Evolutionary conservation across 1,140 invertebrate species (phyloP), one percentile per base, ranked within the genome.

Genomic region (Calephelis nemesis): DNA sequence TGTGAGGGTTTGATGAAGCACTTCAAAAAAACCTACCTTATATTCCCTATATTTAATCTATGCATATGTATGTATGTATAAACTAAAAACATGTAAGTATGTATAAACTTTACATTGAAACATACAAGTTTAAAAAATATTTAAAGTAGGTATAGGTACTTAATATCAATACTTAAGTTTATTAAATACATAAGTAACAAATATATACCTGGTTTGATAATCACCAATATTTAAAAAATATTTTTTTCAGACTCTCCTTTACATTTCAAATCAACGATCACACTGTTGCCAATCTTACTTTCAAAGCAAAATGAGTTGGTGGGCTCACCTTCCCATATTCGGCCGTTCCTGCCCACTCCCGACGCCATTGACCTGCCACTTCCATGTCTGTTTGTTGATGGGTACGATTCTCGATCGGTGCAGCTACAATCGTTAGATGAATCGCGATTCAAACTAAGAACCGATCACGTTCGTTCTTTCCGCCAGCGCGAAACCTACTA

Each of bases 281-380:
- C 54, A 15, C 50, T 60, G 54, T 60, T 60, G 30, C 54, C 30
- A 39, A 39, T 40, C 54, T 60, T n/a, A 10, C 39, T 39, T 40
- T 39, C 54, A 60, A 60, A 60, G 54, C 39, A 60, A 60, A 60
- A 60, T 40, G 54, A 60, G 62, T 13, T 39, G 67, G 64, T 72
- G 42, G 62, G 65, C 79, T 88, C 72, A 91, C 89, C 85, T 91
- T 90, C 71, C 89, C 89, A 79, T 88, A 91, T 81, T 91, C 89
- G 71, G 89, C 89, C n/a, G 85, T 85, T 64, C 89, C 89, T 63
- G 89, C 81, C 89, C 89, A 91, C 85, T 90, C 78, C 72, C 83
- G 80, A 71, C 84, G 85, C 89, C 89, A 91, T 80, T 90, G 88
- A 79, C 83, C 86, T 74, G 85, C 87, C 63, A 91, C 83, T 84